A percentile compares a stretch with the other conserved stretches of the same genome.
Evolutionary conservation across 2,797 vertebrate genomes (phyloP).

Genomic region (Brachymystax lenok): DNA sequence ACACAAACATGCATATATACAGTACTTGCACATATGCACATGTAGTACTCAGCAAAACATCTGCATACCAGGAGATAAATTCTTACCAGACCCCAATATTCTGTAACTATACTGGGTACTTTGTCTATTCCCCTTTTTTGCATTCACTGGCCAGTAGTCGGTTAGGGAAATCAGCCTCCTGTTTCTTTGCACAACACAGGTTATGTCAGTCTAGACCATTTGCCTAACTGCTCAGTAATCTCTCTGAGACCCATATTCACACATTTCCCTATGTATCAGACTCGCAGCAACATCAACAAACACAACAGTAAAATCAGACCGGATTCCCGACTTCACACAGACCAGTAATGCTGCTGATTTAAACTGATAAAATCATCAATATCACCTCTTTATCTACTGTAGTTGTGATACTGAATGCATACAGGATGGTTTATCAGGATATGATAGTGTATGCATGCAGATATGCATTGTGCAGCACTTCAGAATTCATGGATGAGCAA

Average conservation of each 20-base stretch:
- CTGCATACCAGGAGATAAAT: no score
- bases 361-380: background rate
- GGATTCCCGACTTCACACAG: conserved; percentile 24
- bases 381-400: background rate
- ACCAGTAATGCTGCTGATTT: background rate
- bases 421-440: background rate
- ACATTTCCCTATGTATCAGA: conserved; percentile 33
- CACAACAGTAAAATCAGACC: conserved; percentile 21
- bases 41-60: no score
- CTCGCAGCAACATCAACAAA: conserved; percentile 14
- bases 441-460: background rate
- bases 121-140: conserved; percentile 31
- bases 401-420: background rate
- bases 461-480: conserved; percentile 6
- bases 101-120: background rate
- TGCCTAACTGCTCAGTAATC: conserved; percentile 68
- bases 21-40: background rate
- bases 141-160: conserved; percentile 33
- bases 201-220: conserved; percentile 56
- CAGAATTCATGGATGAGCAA: background rate
- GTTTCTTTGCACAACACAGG: conserved; percentile 43
- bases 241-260: conserved; percentile 31
- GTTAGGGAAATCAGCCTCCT: conserved; percentile 61
- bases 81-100: background rate
- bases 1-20: background rate